A percentile compares a stretch with the other conserved stretches of the same genome.
Evolutionary conservation across 2,113 vertebrate species (phyloP).

Genomic region (Glaucidium brasilianum): DNA sequence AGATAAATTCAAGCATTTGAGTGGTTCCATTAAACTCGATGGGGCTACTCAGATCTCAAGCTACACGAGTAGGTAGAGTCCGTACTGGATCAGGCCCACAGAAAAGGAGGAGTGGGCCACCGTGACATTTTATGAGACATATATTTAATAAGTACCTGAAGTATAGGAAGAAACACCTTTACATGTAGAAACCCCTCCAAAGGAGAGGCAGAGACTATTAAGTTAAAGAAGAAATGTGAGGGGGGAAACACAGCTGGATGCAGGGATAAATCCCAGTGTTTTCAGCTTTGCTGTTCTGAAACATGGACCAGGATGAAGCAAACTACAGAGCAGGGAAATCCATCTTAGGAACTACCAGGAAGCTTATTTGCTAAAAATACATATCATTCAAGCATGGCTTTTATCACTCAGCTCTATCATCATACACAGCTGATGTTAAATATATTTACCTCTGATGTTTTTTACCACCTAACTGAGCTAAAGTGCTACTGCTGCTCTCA

Average conservation of each 20-base stretch:
- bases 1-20: not conserved
- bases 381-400: not conserved
- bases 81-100: accelerated
- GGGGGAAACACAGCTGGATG: not conserved
- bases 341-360: not conserved
- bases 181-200: not conserved
- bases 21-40: not conserved
- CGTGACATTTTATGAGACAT: not conserved
- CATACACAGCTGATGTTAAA: not conserved
- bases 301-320: accelerated
- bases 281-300: not conserved
- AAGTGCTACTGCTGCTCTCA: not conserved
- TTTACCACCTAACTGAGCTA: not conserved
- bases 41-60: not conserved
- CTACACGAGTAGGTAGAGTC: accelerated
- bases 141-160: not conserved
- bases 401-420: not conserved
- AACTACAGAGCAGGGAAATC: not conserved
- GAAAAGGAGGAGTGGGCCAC: not conserved
- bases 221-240: not conserved
- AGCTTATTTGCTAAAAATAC: not conserved
- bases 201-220: not conserved
- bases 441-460: not conserved
- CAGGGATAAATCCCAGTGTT: not conserved
- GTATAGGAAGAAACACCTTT: not conserved